Evolutionary conservation across 2,888 invertebrate genomes (phyloP).

Genomic region (Nomada fucata): DNA sequence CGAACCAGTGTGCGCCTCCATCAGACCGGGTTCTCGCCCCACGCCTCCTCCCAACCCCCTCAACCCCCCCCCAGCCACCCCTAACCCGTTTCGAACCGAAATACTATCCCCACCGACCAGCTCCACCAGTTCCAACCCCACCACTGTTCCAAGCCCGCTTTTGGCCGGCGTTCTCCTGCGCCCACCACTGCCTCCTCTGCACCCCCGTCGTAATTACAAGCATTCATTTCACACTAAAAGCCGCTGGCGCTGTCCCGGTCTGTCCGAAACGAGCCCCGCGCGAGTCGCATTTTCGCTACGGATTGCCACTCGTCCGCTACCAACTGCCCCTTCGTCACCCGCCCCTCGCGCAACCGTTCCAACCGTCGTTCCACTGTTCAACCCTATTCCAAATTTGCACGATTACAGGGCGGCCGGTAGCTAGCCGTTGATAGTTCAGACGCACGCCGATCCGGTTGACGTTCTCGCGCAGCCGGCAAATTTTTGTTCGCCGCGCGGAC

Average conservation of each 20-base stretch:
- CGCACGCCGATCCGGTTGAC: slow-evolving; percentile 24
- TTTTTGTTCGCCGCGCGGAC: slow-evolving; percentile 28
- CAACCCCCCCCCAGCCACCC: slow-evolving; percentile 8
- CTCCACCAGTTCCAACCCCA: slow-evolving; percentile 48
- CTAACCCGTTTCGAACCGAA: slow-evolving; percentile 61
- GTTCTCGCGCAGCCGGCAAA: slow-evolving; percentile 1
- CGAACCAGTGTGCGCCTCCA: slow-evolving; percentile 73
- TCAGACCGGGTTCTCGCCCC: slow-evolving; percentile 67
- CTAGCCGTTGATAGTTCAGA: slow-evolving; percentile 47
- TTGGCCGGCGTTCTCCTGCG: slow-evolving; percentile 50
- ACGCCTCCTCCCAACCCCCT: neutral
- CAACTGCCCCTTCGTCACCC: slow-evolving; percentile 7
- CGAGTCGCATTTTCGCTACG: slow-evolving; percentile 72
- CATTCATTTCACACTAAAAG: slow-evolving; percentile 84
- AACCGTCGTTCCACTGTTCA: slow-evolving; percentile 36
- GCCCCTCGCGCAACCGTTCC: neutral
- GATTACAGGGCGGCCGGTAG: slow-evolving; percentile 64
- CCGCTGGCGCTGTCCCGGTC: slow-evolving; percentile 74
- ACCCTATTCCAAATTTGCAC: slow-evolving; percentile 70
- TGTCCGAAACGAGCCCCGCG: slow-evolving; percentile 76
- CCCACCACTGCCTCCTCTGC: slow-evolving; percentile 8
- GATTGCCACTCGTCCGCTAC: slow-evolving; percentile 67
- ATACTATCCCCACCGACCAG: slow-evolving; percentile 62
- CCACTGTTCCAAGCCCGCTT: slow-evolving; percentile 55
- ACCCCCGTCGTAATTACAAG: slow-evolving; percentile 82